Base-by-base conservation (phyloP, 2,888 invertebrate genomes). In the Omphaloscelis lunosa region DNA sequence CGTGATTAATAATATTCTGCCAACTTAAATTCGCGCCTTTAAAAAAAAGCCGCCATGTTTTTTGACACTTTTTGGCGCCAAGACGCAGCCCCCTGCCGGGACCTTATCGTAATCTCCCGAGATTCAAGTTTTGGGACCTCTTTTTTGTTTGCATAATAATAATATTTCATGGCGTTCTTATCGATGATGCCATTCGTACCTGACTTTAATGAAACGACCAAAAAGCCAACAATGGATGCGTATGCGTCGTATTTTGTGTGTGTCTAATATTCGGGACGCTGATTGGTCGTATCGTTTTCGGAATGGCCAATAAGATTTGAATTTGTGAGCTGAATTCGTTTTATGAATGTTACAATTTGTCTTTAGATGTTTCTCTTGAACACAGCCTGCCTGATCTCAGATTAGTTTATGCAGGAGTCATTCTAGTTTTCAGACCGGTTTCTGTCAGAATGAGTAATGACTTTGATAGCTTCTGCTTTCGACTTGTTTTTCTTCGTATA, bases 21-120 rank as follows among this genome's bases (percentile, higher is more conserved):
- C 87, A 87, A 77, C 83, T 86, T 87, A 87, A 90, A 91, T 90
- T 90, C 86, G 88, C 89, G 89, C 84, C 79, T 78, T 75, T 79
- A 83, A 84, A 82, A 84, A 78, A 77, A 83, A 56, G 69, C 75
- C 88, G 87, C 88, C 89, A 88, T 87, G 79, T 93, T 93, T 93
- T 94, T 93, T 93, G 91, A 90, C 92, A 92, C 89, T 92, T 93
- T 93, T 93, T 93, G 92, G 93, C 92, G 93, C 91, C 93, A 89
- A 83, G 78, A 67, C 82, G 75, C 70, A 85, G 85, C 89, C 90
- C 90, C 94, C 93, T 88, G 89, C 90, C 87, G 89, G 77, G 88
- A 80, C 75, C 85, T 92, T 94, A 93, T 94, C 93, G 92, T 89
- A 91, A 93, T 94, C 92, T 93, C 71, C 34, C 73, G 84, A 91